A percentile compares a stretch with the other conserved stretches of the same genome.
These are phyloP conservation scores for Drosophila simulans DNA, from an alignment of 1,140 invertebrate genomes.

Conservation along the genomic window DNA sequence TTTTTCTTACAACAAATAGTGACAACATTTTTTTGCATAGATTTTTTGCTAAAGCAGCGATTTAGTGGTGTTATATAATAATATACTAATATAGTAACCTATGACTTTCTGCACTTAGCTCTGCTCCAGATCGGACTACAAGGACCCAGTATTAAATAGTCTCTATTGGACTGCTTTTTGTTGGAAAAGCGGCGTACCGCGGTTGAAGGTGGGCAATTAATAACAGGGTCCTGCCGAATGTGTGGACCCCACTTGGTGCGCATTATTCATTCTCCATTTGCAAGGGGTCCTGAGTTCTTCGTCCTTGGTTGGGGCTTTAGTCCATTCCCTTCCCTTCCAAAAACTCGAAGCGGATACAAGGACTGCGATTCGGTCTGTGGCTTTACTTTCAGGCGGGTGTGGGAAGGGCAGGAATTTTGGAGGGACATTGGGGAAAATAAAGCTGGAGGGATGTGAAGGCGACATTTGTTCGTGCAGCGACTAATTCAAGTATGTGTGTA, in stretches of 20 bases:
- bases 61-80: no score
- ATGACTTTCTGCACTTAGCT: neutral
- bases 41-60: no score
- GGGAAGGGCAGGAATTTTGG: neutral
- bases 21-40: no score
- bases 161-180: neutral
- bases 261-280: slow-evolving; percentile 61
- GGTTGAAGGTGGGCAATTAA: slow-evolving; percentile 53
- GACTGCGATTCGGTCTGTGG: slow-evolving; percentile 55
- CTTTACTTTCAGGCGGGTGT: slow-evolving; percentile 15
- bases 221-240: slow-evolving; percentile 45
- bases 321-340: neutral
- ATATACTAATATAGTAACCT: neutral
- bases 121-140: neutral
- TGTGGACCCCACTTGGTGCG: slow-evolving; percentile 52
- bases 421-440: neutral
- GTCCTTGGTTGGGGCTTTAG: slow-evolving; percentile 7
- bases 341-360: slow-evolving; percentile 32
- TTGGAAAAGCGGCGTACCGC: neutral
- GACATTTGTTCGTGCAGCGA: slow-evolving; percentile 23
- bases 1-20: no score
- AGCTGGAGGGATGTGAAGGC: slow-evolving; percentile 32
- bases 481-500: slow-evolving; percentile 59
- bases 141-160: neutral
- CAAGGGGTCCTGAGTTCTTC: slow-evolving; percentile 13